Percentiles rank a stretch among this genome's conserved stretches.
These are phyloP conservation scores for Nomada goodeniana DNA, from an alignment of 2,888 invertebrate species.

Conservation along the genomic window DNA sequence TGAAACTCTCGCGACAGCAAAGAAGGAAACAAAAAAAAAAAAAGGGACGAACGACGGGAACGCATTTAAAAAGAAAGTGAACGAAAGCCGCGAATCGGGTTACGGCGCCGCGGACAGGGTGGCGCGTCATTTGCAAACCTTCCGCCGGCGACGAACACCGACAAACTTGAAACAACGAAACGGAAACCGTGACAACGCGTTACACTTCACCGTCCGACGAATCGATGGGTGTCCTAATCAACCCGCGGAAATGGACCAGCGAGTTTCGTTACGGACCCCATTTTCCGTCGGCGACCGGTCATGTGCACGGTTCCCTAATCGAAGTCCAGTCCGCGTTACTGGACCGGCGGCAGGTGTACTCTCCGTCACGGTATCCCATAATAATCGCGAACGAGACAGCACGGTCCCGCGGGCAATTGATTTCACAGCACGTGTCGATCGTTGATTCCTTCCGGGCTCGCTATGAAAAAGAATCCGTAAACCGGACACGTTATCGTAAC, in stretches of 20 bases:
- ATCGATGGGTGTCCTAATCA: slow-evolving; percentile 14
- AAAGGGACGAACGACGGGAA: not conserved
- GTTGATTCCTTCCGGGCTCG: too few relatives aligned
- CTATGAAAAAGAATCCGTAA: not conserved
- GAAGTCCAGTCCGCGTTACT: not conserved
- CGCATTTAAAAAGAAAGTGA: slow-evolving; percentile 3
- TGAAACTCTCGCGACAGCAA: not conserved
- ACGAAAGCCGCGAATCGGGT: not conserved
- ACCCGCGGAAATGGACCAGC: not conserved
- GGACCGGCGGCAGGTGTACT: too few relatives aligned
- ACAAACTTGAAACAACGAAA: not conserved
- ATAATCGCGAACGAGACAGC: too few relatives aligned
- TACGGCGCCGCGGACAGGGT: not conserved
- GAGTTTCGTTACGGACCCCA: slow-evolving; percentile 6
- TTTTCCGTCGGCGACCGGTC: not conserved
- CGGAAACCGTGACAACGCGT: slow-evolving; percentile 30
- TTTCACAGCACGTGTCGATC: slow-evolving; percentile 12
- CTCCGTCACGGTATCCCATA: too few relatives aligned
- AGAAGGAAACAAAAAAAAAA: not conserved
- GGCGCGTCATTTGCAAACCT: slow-evolving; percentile 3
- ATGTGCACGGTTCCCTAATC: not conserved
- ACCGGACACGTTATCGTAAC: not conserved
- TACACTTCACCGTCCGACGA: not conserved
- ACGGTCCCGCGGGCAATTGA: not conserved
- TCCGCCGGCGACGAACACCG: not conserved